Evolutionary conservation across 2,888 invertebrate genomes (phyloP).

Genomic region (Eurytoma adleriae): DNA sequence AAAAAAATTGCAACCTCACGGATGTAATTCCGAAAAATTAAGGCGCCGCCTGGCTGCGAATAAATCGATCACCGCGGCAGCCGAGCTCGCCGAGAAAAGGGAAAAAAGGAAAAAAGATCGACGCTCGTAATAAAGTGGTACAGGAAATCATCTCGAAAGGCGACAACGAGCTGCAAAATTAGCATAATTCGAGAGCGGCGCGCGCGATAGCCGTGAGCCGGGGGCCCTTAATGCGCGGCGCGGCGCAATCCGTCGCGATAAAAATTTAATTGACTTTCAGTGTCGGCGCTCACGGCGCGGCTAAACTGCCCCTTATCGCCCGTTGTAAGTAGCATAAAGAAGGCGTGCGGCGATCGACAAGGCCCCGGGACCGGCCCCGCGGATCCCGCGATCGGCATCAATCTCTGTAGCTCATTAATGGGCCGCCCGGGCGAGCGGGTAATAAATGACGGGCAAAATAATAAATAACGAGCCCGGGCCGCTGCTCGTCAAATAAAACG

Average conservation of each 20-base stretch:
- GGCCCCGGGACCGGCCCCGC: constrained; percentile 19
- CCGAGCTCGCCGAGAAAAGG: background rate
- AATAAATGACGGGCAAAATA: constrained; percentile 56
- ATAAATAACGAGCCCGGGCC: constrained; percentile 50
- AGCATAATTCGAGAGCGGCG: constrained; percentile 31
- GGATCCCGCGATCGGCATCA: constrained; percentile 50
- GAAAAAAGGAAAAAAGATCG: background rate
- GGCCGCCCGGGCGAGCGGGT: constrained; percentile 12
- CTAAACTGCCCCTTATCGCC: constrained; percentile 53
- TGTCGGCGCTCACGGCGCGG: constrained; percentile 45
- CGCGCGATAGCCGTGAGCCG: background rate
- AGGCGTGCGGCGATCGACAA: constrained; percentile 47
- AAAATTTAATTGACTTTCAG: constrained; percentile 59
- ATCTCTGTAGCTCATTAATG: constrained; percentile 55
- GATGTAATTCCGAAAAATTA: too few relatives aligned
- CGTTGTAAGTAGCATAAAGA: constrained; percentile 54
- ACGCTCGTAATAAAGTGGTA: constrained; percentile 38
- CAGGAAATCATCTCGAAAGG: constrained; percentile 8
- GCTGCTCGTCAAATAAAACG: constrained; percentile 39
- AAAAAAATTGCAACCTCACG: too few relatives aligned
- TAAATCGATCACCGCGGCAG: background rate
- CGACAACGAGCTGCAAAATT: constrained; percentile 21
- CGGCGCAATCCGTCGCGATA: constrained; percentile 33
- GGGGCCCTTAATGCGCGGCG: constrained; percentile 5
- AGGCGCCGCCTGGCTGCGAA: background rate